Conservation (phyloP, 1,140 invertebrate species). For the Orchestia grillus region DNA sequence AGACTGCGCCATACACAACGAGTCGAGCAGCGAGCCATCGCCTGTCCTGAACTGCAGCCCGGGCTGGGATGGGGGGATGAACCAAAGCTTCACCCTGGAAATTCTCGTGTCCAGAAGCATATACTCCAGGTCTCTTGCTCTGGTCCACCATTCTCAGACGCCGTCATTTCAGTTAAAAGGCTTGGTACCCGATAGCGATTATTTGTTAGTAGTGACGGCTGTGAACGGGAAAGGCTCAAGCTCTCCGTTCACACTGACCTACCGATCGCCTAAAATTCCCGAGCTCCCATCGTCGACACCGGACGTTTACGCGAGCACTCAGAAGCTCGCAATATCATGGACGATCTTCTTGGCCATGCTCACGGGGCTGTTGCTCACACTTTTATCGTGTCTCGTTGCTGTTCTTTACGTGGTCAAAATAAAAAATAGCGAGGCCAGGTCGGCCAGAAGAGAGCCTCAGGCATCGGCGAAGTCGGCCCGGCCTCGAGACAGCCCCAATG, state of each 20-base stretch:
- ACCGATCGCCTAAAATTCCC: conserved; percentile 23
- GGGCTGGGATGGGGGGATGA: conserved; percentile 87
- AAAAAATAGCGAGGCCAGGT: conserved; percentile 28
- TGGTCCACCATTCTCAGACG: conserved; percentile 71
- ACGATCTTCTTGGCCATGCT: conserved; percentile 47
- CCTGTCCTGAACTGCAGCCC: conserved; percentile 83
- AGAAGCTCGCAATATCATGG: conserved; percentile 37
- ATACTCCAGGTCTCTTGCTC: conserved; percentile 59
- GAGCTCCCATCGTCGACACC: neutral
- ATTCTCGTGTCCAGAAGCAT: conserved; percentile 74
- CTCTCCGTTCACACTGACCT: conserved; percentile 61
- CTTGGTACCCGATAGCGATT: conserved; percentile 64
- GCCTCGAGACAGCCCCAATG: neutral
- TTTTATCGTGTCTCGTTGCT: conserved; percentile 51
- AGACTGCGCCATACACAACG: conserved; percentile 88
- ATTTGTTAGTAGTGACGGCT: conserved; percentile 62
- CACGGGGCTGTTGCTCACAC: conserved; percentile 37
- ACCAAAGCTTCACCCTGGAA: conserved; percentile 73
- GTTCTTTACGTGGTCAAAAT: conserved; percentile 37
- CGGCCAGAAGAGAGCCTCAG: neutral
- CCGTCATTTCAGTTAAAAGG: conserved; percentile 75
- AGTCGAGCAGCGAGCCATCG: conserved; percentile 87
- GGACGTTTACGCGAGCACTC: conserved; percentile 35
- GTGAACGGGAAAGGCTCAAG: conserved; percentile 63
- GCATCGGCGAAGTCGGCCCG: neutral